phyloP scores from a whole-genome alignment of 2,113 vertebrate species.

The Macrotis lagotis region DNA sequence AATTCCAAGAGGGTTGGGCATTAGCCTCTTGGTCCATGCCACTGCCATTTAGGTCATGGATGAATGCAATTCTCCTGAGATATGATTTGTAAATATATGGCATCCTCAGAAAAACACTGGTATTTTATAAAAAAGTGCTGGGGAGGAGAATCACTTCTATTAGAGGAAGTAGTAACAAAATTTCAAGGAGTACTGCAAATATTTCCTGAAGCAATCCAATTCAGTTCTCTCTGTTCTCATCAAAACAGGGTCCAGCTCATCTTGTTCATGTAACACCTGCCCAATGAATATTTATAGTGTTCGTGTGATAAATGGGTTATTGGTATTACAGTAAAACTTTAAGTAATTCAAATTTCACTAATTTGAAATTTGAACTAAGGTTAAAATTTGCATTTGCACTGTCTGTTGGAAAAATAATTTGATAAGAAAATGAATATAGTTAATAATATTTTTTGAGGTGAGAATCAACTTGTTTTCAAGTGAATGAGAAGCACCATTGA shows the following conservation, averaged over 20 bases:
- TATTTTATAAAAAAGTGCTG: not conserved
- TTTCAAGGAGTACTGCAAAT: not conserved
- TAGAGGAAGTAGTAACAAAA: not conserved
- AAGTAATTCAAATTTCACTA: not conserved
- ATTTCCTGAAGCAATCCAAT: not conserved
- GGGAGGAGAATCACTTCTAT: not conserved
- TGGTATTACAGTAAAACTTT: not conserved
- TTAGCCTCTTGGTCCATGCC: not conserved
- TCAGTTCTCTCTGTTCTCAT: not conserved
- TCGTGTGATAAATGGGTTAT: not conserved
- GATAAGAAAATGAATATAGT: not conserved
- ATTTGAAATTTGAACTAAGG: not conserved
- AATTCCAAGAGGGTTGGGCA: not conserved
- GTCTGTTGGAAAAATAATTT: constrained; percentile 31
- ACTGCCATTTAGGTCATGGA: not conserved
- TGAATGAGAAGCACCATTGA: constrained; percentile 26
- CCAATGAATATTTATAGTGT: not conserved
- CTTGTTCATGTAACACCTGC: not conserved
- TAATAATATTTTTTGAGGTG: constrained; percentile 11
- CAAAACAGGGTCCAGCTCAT: not conserved
- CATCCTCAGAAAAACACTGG: not conserved
- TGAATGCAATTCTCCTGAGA: not conserved
- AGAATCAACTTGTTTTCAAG: constrained; percentile 1
- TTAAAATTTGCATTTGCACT: not conserved
- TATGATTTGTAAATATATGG: not conserved